A percentile compares a stretch with the other conserved stretches of the same genome.
phyloP scores from a whole-genome alignment of 2,888 invertebrate genomes.

The Entomobrya multifasciata region DNA sequence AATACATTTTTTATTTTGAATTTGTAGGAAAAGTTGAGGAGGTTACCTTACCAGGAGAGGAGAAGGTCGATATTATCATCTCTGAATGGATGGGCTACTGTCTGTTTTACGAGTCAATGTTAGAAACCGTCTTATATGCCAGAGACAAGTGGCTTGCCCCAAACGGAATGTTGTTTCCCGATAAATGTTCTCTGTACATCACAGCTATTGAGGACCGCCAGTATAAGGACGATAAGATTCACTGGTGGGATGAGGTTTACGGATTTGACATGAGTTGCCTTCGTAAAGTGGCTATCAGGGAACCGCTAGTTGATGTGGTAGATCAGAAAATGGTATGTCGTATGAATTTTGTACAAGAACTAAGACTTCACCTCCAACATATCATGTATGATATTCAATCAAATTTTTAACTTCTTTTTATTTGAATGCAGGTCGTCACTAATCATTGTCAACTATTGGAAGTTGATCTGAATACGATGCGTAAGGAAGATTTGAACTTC shows the following conservation, averaged over 20 bases:
- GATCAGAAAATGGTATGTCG: constrained; percentile 93
- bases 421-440: constrained; percentile 89
- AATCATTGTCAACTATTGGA: constrained; percentile 97
- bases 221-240: constrained; percentile 99
- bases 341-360: neutral
- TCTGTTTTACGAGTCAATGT: constrained; percentile 99
- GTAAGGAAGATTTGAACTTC: constrained; percentile 95
- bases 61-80: constrained; percentile 95
- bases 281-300: constrained; percentile 97
- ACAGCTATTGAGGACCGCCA: constrained; percentile 97
- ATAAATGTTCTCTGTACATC: constrained; percentile 95
- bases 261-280: constrained; percentile 99
- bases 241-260: constrained; percentile 99
- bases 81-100: constrained; percentile 93
- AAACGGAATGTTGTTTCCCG: constrained; percentile 96
- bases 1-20: neutral
- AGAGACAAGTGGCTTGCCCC: constrained; percentile 97
- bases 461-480: constrained; percentile 99
- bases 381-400: neutral
- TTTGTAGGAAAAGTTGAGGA: constrained; percentile 89
- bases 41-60: constrained; percentile 92
- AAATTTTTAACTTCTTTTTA: neutral
- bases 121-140: constrained; percentile 99
- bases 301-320: constrained; percentile 99
- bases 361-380: too few species aligned